Conservation (phyloP, 2,888 invertebrate genomes). For the Reticulitermes lucifugus region DNA sequence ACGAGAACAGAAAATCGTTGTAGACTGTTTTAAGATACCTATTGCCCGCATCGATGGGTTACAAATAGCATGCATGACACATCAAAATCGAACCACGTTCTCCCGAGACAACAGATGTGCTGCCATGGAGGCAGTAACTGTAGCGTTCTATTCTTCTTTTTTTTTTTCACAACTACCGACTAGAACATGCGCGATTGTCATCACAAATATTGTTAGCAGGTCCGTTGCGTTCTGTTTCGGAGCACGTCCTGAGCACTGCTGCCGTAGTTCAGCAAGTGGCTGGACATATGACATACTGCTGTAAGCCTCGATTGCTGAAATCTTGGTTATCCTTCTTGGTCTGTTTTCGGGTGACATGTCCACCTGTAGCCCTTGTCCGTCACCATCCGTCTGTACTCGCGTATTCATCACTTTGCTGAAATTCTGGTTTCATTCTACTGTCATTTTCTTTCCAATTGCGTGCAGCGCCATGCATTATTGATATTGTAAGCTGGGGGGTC, state of each 20-base stretch:
- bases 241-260: not conserved
- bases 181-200: not conserved
- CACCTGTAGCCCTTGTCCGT: constrained; percentile 49
- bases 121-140: not conserved
- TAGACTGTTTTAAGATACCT: too few species aligned
- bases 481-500: constrained; percentile 5
- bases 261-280: not conserved
- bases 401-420: not conserved
- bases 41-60: too few species aligned
- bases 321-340: constrained; percentile 33
- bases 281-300: constrained; percentile 25
- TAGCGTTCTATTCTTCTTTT: not conserved
- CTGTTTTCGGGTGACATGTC: constrained; percentile 23
- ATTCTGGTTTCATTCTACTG: not conserved
- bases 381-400: constrained; percentile 34
- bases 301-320: constrained; percentile 33
- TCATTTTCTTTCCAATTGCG: not conserved
- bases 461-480: not conserved
- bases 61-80: too few species aligned
- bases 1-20: too few species aligned
- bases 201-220: not conserved
- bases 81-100: too few species aligned
- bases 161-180: not conserved
- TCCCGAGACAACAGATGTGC: not conserved
- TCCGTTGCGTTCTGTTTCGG: not conserved